phyloP scores from a whole-genome alignment of 2,113 vertebrate genomes.

The Cryptotis parvus region DNA sequence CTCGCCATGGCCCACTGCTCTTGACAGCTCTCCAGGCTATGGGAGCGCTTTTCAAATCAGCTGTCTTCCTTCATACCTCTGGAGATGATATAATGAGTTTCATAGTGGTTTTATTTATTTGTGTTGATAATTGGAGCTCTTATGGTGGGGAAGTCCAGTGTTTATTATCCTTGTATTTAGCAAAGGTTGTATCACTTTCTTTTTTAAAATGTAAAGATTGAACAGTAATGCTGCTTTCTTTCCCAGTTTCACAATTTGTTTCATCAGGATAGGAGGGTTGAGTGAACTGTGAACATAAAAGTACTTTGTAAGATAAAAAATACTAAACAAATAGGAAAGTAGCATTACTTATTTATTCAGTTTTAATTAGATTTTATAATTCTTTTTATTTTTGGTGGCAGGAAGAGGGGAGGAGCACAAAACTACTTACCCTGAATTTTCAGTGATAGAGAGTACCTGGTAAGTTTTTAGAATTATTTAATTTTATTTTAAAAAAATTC shows the following conservation, averaged over 20 bases:
- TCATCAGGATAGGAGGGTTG: constrained; percentile 1
- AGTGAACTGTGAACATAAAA: neutral
- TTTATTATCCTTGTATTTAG: neutral
- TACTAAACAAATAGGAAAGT: neutral
- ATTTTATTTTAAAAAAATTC: neutral
- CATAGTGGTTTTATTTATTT: neutral
- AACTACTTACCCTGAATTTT: constrained; percentile 31
- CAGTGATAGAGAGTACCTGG: constrained; percentile 55
- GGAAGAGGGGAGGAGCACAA: neutral
- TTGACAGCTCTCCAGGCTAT: neutral
- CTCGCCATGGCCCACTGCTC: neutral
- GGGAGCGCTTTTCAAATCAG: neutral
- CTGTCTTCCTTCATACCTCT: neutral
- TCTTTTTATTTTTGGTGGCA: neutral
- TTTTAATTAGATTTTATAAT: too few relatives aligned
- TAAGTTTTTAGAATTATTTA: constrained; percentile 69
- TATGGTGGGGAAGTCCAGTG: neutral
- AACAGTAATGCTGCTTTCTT: constrained; percentile 1
- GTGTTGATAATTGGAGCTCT: neutral
- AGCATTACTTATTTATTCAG: neutral
- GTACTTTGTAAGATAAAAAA: neutral
- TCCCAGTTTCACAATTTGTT: neutral
- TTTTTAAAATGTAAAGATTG: constrained; percentile 45
- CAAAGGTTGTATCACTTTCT: neutral
- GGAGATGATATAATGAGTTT: neutral